phyloP scores from a whole-genome alignment of 2,797 vertebrate species.

The Clangula hyemalis region DNA sequence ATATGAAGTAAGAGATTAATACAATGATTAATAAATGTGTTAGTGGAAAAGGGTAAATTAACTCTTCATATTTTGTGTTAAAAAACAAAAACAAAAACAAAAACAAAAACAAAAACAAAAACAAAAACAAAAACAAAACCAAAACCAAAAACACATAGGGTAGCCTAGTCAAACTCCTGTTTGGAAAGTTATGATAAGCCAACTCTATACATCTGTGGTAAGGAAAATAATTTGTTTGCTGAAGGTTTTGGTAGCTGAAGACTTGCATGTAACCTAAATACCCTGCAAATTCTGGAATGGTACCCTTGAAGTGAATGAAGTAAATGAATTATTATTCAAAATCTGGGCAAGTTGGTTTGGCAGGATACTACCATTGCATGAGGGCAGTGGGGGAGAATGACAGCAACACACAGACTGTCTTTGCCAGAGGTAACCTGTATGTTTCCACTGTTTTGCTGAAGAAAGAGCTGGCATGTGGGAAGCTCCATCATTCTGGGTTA shows the following conservation, averaged over 20 bases:
- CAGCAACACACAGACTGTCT: neutral
- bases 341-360: neutral
- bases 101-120: rapidly evolving
- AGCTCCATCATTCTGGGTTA: neutral
- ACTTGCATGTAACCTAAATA: neutral
- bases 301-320: neutral
- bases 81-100: rapidly evolving
- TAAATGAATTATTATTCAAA: neutral
- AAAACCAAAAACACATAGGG: rapidly evolving
- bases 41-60: neutral
- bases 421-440: neutral
- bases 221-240: neutral
- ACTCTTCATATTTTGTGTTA: neutral
- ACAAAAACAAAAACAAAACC: rapidly evolving
- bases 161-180: neutral
- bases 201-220: rapidly evolving
- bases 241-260: neutral
- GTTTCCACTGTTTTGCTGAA: neutral
- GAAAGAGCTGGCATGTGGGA: neutral
- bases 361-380: neutral
- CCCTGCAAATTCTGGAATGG: neutral
- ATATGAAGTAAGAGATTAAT: neutral
- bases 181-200: neutral
- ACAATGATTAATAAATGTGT: neutral
- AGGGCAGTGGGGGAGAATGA: no score